Percentiles rank a stretch among this genome's conserved stretches.
phyloP scores from a whole-genome alignment of 2,888 invertebrate species.

The Drosophila siamana region DNA sequence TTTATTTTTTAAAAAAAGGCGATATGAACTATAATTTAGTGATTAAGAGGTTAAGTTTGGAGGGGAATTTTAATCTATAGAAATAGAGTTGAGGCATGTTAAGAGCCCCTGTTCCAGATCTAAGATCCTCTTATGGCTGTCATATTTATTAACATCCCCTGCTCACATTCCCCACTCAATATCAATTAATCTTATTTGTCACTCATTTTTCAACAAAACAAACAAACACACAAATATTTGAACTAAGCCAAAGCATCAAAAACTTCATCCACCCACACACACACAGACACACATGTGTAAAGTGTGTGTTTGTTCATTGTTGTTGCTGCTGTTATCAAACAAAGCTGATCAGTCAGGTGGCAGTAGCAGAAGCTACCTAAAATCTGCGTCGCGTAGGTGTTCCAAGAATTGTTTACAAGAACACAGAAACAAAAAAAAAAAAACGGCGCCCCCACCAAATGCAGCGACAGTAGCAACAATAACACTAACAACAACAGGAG shows the following conservation, averaged over 20 bases:
- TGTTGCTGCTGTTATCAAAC: slow-evolving; percentile 72
- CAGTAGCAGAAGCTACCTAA: slow-evolving; percentile 74
- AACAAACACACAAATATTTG: slow-evolving; percentile 40
- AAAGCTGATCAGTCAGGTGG: slow-evolving; percentile 81
- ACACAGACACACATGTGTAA: not conserved
- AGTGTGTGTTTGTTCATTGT: slow-evolving; percentile 5
- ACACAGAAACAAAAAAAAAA: slow-evolving; percentile 28
- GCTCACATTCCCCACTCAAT: slow-evolving; percentile 32
- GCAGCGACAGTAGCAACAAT: slow-evolving; percentile 47
- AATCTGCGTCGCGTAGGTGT: slow-evolving; percentile 73
- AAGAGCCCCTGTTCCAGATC: slow-evolving; percentile 52
- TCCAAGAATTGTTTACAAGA: slow-evolving; percentile 77
- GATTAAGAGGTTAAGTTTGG: slow-evolving; percentile 41
- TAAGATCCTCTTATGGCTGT: slow-evolving; percentile 76
- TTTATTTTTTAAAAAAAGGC: not conserved
- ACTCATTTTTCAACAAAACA: slow-evolving; percentile 62
- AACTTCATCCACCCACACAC: slow-evolving; percentile 18
- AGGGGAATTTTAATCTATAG: slow-evolving; percentile 14
- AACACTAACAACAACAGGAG: no score
- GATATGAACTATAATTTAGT: slow-evolving; percentile 27
- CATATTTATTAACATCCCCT: slow-evolving; percentile 56
- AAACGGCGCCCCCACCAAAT: slow-evolving; percentile 53
- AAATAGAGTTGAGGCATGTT: not conserved
- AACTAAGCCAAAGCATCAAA: slow-evolving; percentile 31
- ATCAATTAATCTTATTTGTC: slow-evolving; percentile 82